Conservation (phyloP, 2,113 vertebrate species). For the Bubo blakistoni region DNA sequence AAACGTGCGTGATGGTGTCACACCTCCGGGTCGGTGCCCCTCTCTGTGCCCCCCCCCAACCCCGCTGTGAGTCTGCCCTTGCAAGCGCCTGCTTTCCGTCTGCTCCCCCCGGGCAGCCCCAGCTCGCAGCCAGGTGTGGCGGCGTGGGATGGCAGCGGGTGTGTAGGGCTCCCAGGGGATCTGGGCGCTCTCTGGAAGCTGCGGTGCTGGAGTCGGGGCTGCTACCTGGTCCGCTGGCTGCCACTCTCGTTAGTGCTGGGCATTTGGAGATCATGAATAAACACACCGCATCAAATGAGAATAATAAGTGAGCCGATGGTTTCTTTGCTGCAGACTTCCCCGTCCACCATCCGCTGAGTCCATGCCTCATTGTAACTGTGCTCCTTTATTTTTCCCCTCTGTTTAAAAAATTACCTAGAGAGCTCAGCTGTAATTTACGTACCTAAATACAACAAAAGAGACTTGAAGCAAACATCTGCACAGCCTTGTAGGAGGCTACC, state of each 20-base stretch:
- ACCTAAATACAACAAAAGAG: background rate
- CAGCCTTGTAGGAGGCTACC: background rate
- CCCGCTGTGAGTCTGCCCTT: background rate
- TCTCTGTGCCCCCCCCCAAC: background rate
- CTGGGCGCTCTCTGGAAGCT: background rate
- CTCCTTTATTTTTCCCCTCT: background rate
- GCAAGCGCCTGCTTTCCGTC: background rate
- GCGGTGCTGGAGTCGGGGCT: background rate
- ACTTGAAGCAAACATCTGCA: background rate
- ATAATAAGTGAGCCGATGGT: background rate
- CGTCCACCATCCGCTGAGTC: background rate
- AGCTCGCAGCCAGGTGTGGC: background rate
- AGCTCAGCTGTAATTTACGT: background rate
- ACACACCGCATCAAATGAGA: too few species aligned
- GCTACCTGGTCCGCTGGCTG: rapidly evolving
- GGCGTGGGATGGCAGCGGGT: background rate
- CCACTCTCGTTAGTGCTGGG: background rate
- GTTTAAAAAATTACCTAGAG: background rate
- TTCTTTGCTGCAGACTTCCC: background rate
- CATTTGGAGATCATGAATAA: background rate
- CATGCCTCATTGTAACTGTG: background rate
- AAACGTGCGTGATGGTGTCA: background rate
- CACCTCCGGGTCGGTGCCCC: background rate
- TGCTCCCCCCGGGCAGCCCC: background rate
- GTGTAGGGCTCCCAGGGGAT: background rate